Evolutionary conservation across 2,113 vertebrate species (phyloP).

Genomic region (Xiphorhynchus elegans): DNA sequence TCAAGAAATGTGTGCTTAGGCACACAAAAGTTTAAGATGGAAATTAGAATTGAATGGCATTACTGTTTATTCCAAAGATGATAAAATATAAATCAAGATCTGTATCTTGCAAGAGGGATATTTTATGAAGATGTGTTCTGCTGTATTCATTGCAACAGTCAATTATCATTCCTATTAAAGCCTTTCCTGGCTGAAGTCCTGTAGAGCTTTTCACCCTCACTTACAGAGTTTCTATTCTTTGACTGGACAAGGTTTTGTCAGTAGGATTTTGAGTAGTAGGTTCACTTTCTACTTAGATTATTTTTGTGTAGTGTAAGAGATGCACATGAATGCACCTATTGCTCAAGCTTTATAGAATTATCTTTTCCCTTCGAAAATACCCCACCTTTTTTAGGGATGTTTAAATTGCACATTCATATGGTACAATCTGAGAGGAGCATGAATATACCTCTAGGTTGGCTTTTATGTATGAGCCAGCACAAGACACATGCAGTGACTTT

Average conservation of each 20-base stretch:
- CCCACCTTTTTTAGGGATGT: not conserved
- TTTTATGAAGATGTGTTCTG: not conserved
- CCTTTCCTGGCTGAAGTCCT: not conserved
- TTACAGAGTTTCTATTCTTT: not conserved
- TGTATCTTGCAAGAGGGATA: not conserved
- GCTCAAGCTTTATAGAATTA: not conserved
- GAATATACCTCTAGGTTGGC: not conserved
- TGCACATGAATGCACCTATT: not conserved
- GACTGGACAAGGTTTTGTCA: not conserved
- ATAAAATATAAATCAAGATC: not conserved
- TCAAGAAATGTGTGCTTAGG: not conserved
- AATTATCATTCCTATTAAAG: not conserved
- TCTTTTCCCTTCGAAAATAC: not conserved
- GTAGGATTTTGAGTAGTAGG: not conserved
- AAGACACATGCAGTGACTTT: not conserved
- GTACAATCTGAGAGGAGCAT: not conserved
- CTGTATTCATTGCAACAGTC: not conserved
- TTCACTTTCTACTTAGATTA: not conserved
- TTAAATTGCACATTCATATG: not conserved
- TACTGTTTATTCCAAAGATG: not conserved
- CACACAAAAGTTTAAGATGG: not conserved
- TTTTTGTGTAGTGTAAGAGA: not conserved
- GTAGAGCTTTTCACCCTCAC: not conserved
- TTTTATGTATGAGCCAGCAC: not conserved
- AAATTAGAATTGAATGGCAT: not conserved